A percentile compares a stretch with the other conserved stretches of the same genome.
Conservation (phyloP, 1,140 invertebrate species). For the Drosophila virilis region DNA sequence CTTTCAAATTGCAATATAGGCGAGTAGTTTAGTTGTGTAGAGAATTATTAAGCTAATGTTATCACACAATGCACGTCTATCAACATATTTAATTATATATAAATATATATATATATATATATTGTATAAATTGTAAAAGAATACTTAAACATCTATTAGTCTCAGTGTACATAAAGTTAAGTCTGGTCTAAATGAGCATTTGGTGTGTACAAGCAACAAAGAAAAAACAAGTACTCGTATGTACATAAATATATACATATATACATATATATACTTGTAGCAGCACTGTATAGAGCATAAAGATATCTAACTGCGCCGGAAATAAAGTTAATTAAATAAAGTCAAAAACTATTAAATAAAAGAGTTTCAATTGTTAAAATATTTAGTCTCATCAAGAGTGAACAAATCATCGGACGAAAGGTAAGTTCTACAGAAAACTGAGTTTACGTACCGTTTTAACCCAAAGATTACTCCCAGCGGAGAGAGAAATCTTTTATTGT, state of each 20-base stretch:
- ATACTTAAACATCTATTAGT: conserved; percentile 38
- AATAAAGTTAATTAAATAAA: conserved; percentile 67
- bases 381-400: no score
- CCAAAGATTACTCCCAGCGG: no score
- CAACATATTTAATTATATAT: conserved; percentile 27
- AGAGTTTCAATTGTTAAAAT: no score
- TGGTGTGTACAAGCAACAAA: conserved; percentile 71
- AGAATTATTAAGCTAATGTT: conserved; percentile 55
- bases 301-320: conserved; percentile 34
- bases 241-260: conserved; percentile 18
- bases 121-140: conserved; percentile 32
- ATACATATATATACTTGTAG: conserved; percentile 37
- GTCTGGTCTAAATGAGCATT: conserved; percentile 65
- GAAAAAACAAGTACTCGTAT: conserved; percentile 30
- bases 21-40: conserved; percentile 60
- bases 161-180: conserved; percentile 64
- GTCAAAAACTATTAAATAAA: conserved; percentile 10
- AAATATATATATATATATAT: not conserved
- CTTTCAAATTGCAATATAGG: conserved; percentile 71
- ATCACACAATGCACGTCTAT: conserved; percentile 50
- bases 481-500: no score
- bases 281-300: conserved; percentile 26
- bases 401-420: no score
- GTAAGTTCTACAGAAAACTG: no score
- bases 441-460: no score